Evolutionary conservation across 2,888 invertebrate genomes (phyloP), one percentile per base, ranked within the genome.

Genomic region (Digitonthophagus gazella): DNA sequence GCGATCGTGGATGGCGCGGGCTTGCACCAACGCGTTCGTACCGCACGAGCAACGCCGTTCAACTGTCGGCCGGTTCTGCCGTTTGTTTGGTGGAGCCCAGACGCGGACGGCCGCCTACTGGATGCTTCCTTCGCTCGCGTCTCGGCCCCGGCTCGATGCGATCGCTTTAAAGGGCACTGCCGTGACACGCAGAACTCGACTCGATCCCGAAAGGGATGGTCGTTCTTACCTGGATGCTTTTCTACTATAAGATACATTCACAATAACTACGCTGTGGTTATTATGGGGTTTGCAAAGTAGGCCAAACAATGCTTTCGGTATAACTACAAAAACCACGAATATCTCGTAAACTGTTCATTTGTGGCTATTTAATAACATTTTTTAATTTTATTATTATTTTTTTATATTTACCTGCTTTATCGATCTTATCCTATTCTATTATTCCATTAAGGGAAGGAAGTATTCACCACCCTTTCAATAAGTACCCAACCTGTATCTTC

Each of bases 391-490:
- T n/a, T n/a, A n/a, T n/a, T n/a, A n/a, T n/a, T n/a, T n/a, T n/a
- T n/a, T n/a, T n/a, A n/a, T n/a, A n/a, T n/a, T n/a, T n/a, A n/a
- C n/a, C n/a, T n/a, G n/a, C n/a, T n/a, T n/a, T n/a, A n/a, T n/a
- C n/a, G n/a, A n/a, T n/a, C n/a, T n/a, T n/a, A n/a, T n/a, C n/a
- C n/a, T n/a, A n/a, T n/a, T n/a, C n/a, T n/a, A n/a, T n/a, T n/a
- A n/a, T n/a, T n/a, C n/a, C n/a, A n/a, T n/a, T n/a, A n/a, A n/a
- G n/a, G n/a, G n/a, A 19, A 16, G 56, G 18, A 65, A 65, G 57
- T 65, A 65, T 65, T 56, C 56, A 56, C 65, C 20, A 65, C 56
- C 18, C n/a, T n/a, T n/a, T n/a, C n/a, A n/a, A n/a, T n/a, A n/a
- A n/a, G n/a, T n/a, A n/a, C n/a, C n/a, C n/a, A n/a, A n/a, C n/a